These are phyloP conservation scores for Carcharodon carcharias DNA, from an alignment of 2,797 vertebrate genomes.

Conservation along the genomic window DNA sequence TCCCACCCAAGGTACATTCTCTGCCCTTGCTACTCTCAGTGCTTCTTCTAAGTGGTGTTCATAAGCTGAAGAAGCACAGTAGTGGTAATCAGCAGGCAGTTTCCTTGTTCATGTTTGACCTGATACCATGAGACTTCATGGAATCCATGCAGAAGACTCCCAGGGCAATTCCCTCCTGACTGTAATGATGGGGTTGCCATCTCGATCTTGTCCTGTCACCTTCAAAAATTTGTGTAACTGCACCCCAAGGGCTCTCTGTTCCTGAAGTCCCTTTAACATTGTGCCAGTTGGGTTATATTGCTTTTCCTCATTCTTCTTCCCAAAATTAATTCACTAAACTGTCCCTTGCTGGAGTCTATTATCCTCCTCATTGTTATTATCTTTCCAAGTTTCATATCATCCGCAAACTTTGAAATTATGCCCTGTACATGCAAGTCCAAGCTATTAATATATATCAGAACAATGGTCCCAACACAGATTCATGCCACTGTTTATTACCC, in stretches of 20 bases:
- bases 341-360: background rate
- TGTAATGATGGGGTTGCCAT: too few species aligned
- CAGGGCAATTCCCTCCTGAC: too few species aligned
- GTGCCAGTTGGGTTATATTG: background rate
- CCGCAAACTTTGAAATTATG: background rate
- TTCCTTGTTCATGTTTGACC: too few species aligned
- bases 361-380: background rate
- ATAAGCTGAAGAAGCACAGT: too few species aligned
- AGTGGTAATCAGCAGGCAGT: too few species aligned
- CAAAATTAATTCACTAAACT: background rate
- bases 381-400: background rate
- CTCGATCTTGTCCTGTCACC: background rate
- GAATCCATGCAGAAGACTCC: too few species aligned
- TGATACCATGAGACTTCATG: too few species aligned
- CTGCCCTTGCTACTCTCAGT: too few species aligned
- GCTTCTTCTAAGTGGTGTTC: too few species aligned
- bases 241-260: background rate
- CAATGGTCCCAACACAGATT: background rate
- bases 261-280: too few species aligned
- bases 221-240: background rate
- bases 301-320: background rate
- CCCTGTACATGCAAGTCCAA: background rate
- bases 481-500: background rate
- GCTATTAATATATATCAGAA: background rate
- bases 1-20: too few species aligned